These are phyloP conservation scores for Cercocebus atys DNA, from an alignment of 2,113 vertebrate species.

Conservation along the genomic window DNA sequence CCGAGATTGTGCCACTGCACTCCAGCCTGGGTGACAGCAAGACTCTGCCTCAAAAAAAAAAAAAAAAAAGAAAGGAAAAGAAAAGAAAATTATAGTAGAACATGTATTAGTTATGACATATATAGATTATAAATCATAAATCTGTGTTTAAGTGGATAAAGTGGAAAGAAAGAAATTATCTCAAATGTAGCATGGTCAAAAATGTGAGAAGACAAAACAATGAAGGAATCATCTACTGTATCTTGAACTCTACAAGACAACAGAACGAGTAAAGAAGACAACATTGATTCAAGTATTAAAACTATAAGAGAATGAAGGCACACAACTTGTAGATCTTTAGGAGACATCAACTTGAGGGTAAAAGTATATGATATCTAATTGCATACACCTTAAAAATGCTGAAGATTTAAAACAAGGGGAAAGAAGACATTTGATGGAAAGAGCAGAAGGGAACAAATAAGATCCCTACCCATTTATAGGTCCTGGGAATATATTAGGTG, in stretches of 20 bases:
- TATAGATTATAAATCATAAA: not conserved
- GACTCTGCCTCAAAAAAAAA: too few species aligned
- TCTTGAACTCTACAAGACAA: not conserved
- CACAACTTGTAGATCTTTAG: not conserved
- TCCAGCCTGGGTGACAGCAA: too few species aligned
- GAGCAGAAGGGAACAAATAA: not conserved
- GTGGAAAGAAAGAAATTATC: not conserved
- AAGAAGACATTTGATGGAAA: not conserved
- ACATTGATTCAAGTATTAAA: not conserved
- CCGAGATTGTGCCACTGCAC: too few species aligned
- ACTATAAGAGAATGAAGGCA: not conserved
- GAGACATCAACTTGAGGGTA: not conserved
- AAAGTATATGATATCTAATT: not conserved
- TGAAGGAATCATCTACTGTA: not conserved
- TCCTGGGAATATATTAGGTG: not conserved
- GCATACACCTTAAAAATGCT: not conserved
- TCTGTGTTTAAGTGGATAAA: not conserved
- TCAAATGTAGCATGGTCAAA: not conserved
- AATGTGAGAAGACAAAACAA: not conserved
- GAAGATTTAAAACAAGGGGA: not conserved
- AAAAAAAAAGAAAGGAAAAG: too few species aligned
- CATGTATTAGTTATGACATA: not conserved
- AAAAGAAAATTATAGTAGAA: not conserved
- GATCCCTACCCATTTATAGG: not conserved
- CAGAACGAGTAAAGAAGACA: not conserved